phyloP scores from a whole-genome alignment of 2,888 invertebrate species.

The Acrobasis suavella region DNA sequence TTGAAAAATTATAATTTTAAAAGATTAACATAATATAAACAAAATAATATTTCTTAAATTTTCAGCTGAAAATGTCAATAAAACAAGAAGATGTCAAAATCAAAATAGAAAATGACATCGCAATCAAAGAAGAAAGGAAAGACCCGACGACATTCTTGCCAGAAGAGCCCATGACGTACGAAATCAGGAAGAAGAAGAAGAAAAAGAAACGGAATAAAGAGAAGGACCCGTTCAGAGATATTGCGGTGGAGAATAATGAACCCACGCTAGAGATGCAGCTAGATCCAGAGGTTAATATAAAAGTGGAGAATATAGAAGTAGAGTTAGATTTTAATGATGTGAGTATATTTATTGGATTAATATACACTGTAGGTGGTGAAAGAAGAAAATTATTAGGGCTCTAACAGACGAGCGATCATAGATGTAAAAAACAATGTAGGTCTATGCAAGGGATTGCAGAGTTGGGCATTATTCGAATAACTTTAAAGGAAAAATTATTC shows the following conservation, averaged over 20 bases:
- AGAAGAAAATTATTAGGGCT: too few relatives aligned
- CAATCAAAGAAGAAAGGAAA: conserved; percentile 42
- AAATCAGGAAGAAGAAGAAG: conserved; percentile 70
- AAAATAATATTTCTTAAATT: neutral
- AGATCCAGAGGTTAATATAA: conserved; percentile 70
- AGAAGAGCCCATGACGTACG: conserved; percentile 70
- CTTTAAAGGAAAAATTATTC: too few relatives aligned
- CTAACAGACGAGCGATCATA: too few relatives aligned
- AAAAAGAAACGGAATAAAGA: conserved; percentile 57
- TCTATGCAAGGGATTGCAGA: too few relatives aligned
- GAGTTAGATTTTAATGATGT: conserved; percentile 75
- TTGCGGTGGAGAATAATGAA: conserved; percentile 47
- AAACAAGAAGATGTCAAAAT: conserved; percentile 33
- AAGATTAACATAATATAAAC: too few relatives aligned
- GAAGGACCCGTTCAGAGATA: conserved; percentile 71
- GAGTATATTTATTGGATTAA: conserved; percentile 37
- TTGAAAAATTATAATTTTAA: too few relatives aligned
- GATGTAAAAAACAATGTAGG: too few relatives aligned
- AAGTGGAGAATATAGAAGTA: conserved; percentile 74
- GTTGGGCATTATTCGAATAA: too few relatives aligned
- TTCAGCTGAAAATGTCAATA: conserved; percentile 28
- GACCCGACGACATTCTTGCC: conserved; percentile 71
- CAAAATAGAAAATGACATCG: conserved; percentile 34
- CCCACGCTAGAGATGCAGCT: conserved; percentile 39
- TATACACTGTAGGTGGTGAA: neutral